Base-by-base conservation (phyloP, 2,113 vertebrate genomes). In the Odocoileus hemionus region DNA sequence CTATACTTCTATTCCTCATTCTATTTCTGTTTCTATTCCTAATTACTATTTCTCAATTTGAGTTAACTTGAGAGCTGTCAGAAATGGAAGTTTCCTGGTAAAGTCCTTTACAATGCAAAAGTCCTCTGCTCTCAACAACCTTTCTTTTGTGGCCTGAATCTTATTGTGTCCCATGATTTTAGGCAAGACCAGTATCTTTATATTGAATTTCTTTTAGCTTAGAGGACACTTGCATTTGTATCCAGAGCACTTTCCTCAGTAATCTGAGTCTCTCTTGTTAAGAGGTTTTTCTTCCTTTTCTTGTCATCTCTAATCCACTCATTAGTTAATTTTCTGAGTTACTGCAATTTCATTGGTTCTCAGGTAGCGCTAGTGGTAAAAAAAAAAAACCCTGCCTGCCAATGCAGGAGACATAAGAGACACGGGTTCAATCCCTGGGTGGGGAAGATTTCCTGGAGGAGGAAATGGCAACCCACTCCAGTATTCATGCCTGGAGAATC, bases 11-110 rank as follows among this genome's bases (percentile, higher is more conserved):
- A 55, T 90, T 87, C 19, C 1, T 89, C 16, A 50, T 95, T 94
- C 17, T 92, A 43, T 80, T 97, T 88, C 17, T 74, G 36, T 89
- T 92, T 88, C 45, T 96, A 7, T 70, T 91, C 23, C 52, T 95
- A 86, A 67, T 89, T 55, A 28, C 36, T 94, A 45, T 43, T 96
- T 91, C 80, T 97, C 52, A 90, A 86, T 85, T 87, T 76, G 58
- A 16, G 4, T 84, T 87, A 92, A 95, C 14, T 83, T 26, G 28
- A 96, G 55, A 58, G 5, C 14, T 60, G 45, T 10, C 94, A 94
- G 60, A 89, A 93, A 89, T 61, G 21, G 5, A 90, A 52, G 9
- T 79, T 19, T 61, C 60, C 30, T 83, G n/a, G 39, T 50, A 6
- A 86, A 80, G 21, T 86, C 6, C 5, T 82, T 74, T 89, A 45